Base-by-base conservation (phyloP, 2,113 vertebrate genomes). In the Rhinopomastus cyanomelas region DNA sequence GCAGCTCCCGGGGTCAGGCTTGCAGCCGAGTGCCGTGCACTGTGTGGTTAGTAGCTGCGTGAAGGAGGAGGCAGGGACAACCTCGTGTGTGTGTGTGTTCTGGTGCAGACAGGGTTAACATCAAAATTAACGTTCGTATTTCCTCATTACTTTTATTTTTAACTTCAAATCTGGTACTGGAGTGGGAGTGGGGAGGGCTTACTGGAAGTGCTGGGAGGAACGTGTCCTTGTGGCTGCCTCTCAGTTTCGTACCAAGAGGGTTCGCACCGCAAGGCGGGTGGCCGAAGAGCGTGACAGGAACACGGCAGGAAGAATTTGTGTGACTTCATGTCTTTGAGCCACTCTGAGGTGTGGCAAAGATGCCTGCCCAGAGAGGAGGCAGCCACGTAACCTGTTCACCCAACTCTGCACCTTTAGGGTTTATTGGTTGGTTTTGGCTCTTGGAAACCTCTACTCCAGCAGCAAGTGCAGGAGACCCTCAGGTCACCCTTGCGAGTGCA, bases 131-230 rank as follows among this genome's bases (percentile, higher is more conserved):
- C 56, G 88, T 55, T 6, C 10, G 18, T 30, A 55, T 90, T 86
- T 93, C 84, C 84, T 88, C 78, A 37, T 48, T 65, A 29, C 26
- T 83, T 36, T 65, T 15, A 53, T 37, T 59, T 46, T 80, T 73
- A 71, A 26, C 78, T 42, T 93, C 30, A 77, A 60, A 46, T 75
- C 49, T 74, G 16, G 32, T 65, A 8, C 8, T 52, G 16, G 11
- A 46, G 19, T 37, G 71, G 78, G 72, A 67, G 71, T 5, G 6
- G 91, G 67, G 71, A 79, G n/a, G n/a, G 53, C 74, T 92, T 93
- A 85, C 83, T 91, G 93, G 66, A 88, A 53, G 83, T 49, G 61
- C 27, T 4, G 0, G 2, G 61, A 61, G 32, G 61, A 86, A 72
- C 9, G 8, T 23, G 23, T 6, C 84, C 78, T 74, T 87, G 65